phyloP scores from a whole-genome alignment of 1,140 invertebrate species.

The Vanessa tameamea region DNA sequence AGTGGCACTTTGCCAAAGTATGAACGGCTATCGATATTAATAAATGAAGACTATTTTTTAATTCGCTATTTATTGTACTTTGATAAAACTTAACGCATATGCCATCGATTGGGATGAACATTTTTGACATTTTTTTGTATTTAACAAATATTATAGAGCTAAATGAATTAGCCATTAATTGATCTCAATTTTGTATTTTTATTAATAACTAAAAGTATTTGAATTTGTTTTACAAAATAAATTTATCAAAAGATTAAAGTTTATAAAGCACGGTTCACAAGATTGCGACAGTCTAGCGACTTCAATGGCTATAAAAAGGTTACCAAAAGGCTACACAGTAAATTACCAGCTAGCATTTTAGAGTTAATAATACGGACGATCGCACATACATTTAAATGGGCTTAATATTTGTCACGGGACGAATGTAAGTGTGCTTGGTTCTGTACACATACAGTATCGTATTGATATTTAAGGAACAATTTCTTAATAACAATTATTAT shows the following conservation, averaged over 20 bases:
- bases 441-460: neutral
- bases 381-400: neutral
- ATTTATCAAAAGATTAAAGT: too few species aligned
- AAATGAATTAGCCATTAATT: too few species aligned
- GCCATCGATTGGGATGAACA: too few species aligned
- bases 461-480: neutral
- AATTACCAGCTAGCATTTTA: neutral
- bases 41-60: constrained; percentile 6
- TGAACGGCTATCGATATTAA: constrained; percentile 21
- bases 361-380: neutral
- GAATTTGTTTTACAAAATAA: too few species aligned
- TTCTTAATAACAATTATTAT: neutral
- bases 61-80: neutral
- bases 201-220: too few species aligned
- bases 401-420: neutral
- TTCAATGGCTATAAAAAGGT: too few species aligned
- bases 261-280: too few species aligned
- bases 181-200: too few species aligned
- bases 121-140: too few species aligned
- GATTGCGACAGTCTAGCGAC: too few species aligned
- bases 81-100: neutral
- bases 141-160: too few species aligned
- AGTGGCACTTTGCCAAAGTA: constrained; percentile 21
- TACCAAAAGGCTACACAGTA: neutral
- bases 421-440: neutral